A percentile compares a stretch with the other conserved stretches of the same genome.
phyloP scores from a whole-genome alignment of 2,113 vertebrate species.

The Lagopus muta region DNA sequence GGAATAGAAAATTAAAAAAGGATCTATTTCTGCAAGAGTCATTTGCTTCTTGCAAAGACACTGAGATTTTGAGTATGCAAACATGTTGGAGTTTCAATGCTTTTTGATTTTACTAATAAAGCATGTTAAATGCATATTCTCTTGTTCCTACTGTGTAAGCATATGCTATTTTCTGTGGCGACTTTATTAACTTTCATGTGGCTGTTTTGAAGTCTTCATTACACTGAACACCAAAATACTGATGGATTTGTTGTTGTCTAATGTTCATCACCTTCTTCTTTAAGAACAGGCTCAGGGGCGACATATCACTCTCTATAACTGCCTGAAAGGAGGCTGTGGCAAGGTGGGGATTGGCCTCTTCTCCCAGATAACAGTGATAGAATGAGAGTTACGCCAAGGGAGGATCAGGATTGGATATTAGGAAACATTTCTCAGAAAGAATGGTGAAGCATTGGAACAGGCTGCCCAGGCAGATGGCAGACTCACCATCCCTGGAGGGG shows the following conservation, averaged over 20 bases:
- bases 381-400: too few relatives aligned
- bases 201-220: conserved; percentile 56
- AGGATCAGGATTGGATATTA: too few relatives aligned
- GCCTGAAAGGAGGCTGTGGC: too few relatives aligned
- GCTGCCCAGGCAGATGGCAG: too few relatives aligned
- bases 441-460: too few relatives aligned
- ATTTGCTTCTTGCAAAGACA: conserved; percentile 34
- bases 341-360: too few relatives aligned
- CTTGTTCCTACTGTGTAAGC: conserved; percentile 59
- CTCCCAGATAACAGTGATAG: too few relatives aligned
- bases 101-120: conserved; percentile 48
- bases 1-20: not conserved
- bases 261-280: conserved; percentile 9
- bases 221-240: conserved; percentile 27
- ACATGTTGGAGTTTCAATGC: conserved; percentile 10
- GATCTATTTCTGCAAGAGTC: not conserved
- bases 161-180: conserved; percentile 21
- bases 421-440: too few relatives aligned
- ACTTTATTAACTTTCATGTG: conserved; percentile 41
- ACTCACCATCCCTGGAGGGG: too few relatives aligned
- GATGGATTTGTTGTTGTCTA: conserved; percentile 40
- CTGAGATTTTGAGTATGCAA: not conserved
- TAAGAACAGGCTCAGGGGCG: too few relatives aligned
- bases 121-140: conserved; percentile 35
- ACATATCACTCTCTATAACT: too few relatives aligned